phyloP scores from a whole-genome alignment of 2,888 invertebrate genomes.

The Hirtodrosophila alboralis region DNA sequence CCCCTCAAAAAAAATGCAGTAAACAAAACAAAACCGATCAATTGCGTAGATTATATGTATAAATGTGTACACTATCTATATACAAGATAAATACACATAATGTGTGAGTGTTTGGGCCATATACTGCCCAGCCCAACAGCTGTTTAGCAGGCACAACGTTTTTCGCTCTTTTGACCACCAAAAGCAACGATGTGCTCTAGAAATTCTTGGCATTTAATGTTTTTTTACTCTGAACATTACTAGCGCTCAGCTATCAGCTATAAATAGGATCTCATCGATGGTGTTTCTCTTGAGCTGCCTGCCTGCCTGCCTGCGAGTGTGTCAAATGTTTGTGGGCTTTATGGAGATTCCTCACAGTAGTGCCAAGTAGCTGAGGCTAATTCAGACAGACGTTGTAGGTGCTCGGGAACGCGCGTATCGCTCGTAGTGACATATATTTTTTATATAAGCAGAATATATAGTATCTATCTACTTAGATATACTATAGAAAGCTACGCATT shows the following conservation, averaged over 20 bases:
- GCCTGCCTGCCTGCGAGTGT: constrained; percentile 35
- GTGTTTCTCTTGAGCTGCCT: constrained; percentile 61
- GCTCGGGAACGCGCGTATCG: constrained; percentile 54
- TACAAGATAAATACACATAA: constrained; percentile 5
- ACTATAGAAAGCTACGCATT: not conserved
- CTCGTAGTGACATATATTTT: constrained; percentile 39
- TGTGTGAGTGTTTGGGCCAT: constrained; percentile 14
- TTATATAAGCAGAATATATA: constrained; percentile 67
- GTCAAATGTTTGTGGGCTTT: constrained; percentile 47
- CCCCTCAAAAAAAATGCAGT: constrained; percentile 31
- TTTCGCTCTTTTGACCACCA: constrained; percentile 54
- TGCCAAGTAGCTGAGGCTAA: constrained; percentile 61
- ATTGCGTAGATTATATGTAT: constrained; percentile 38
- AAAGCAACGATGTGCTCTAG: constrained; percentile 36
- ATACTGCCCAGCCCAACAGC: constrained; percentile 41
- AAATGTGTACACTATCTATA: constrained; percentile 7
- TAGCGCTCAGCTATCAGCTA: constrained; percentile 72
- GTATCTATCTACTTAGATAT: constrained; percentile 36
- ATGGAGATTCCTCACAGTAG: constrained; percentile 76
- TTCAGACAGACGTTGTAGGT: constrained; percentile 62
- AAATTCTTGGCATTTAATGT: constrained; percentile 46
- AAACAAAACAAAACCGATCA: constrained; percentile 65
- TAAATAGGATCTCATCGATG: constrained; percentile 55
- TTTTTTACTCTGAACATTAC: constrained; percentile 48
- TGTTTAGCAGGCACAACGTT: constrained; percentile 47